Conservation (phyloP, 1,140 invertebrate species). For the Vanessa atalanta region DNA sequence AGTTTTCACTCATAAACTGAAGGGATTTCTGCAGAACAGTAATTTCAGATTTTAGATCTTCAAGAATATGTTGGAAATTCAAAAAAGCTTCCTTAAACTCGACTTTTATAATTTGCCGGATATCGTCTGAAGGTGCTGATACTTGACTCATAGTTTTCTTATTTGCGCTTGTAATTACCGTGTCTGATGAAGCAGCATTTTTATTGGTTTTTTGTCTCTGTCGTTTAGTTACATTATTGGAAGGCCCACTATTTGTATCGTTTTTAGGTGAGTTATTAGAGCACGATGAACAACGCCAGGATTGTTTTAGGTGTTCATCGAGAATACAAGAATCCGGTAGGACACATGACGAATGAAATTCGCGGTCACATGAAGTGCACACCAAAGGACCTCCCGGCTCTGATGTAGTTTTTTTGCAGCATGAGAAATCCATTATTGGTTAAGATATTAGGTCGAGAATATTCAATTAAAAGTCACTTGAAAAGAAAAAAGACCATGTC, state of each 20-base stretch:
- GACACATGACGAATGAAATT: conserved; percentile 1
- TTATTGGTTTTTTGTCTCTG: conserved; percentile 5
- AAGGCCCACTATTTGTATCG: conserved; percentile 6
- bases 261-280: conserved; percentile 8
- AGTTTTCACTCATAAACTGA: conserved; percentile 9
- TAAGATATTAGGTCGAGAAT: neutral
- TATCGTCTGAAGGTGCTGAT: neutral
- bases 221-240: conserved; percentile 9
- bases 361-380: conserved; percentile 8
- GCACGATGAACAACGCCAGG: conserved; percentile 3
- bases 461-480: conserved; percentile 8
- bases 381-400: neutral
- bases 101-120: conserved; percentile 7
- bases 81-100: conserved; percentile 8
- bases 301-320: conserved; percentile 5
- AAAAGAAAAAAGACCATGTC: conserved; percentile 4
- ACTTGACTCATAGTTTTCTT: neutral
- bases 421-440: conserved; percentile 5
- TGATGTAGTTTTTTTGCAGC: conserved; percentile 2
- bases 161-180: conserved; percentile 4
- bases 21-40: neutral
- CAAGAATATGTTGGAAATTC: conserved; percentile 13
- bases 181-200: neutral
- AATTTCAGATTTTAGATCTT: conserved; percentile 5
- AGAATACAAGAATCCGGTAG: conserved; percentile 6